A percentile compares a stretch with the other conserved stretches of the same genome.
phyloP scores from a whole-genome alignment of 2,113 vertebrate species.

The Verasper variegatus region DNA sequence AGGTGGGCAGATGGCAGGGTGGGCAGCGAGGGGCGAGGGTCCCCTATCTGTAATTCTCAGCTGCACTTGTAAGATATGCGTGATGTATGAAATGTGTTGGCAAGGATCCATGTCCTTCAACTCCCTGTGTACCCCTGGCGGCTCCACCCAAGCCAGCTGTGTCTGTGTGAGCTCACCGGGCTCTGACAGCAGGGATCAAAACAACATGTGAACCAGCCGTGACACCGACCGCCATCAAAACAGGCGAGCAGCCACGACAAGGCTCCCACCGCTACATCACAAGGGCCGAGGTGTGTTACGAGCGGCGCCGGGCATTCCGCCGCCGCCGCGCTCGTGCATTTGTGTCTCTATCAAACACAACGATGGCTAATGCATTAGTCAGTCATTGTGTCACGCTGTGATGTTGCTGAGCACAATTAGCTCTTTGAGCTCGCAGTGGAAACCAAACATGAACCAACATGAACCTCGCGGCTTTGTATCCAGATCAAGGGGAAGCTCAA shows the following conservation, averaged over 20 bases:
- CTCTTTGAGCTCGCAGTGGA: slow-evolving; percentile 56
- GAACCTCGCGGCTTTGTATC: slow-evolving; percentile 60
- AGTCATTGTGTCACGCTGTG: slow-evolving; percentile 63
- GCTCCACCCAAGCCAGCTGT: slow-evolving; percentile 80
- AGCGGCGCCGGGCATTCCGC: slow-evolving; percentile 21
- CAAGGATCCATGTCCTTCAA: slow-evolving; percentile 83
- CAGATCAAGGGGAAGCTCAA: slow-evolving; percentile 71
- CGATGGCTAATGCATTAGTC: slow-evolving; percentile 70
- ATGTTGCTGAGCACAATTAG: slow-evolving; percentile 69
- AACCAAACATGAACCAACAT: slow-evolving; percentile 73
- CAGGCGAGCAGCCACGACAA: slow-evolving; percentile 55
- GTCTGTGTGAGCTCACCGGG: slow-evolving; percentile 73
- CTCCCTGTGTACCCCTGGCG: slow-evolving; percentile 64
- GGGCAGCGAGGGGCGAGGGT: slow-evolving; percentile 56
- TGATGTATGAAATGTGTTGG: slow-evolving; percentile 81
- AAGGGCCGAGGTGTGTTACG: slow-evolving; percentile 45
- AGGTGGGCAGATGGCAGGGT: slow-evolving; percentile 79
- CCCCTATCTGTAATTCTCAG: slow-evolving; percentile 70
- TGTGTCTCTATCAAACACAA: slow-evolving; percentile 55
- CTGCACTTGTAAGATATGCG: slow-evolving; percentile 74
- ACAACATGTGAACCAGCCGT: slow-evolving; percentile 75
- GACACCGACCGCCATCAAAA: slow-evolving; percentile 71
- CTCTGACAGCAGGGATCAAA: slow-evolving; percentile 80
- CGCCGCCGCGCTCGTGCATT: slow-evolving; percentile 1
- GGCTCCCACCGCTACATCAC: slow-evolving; percentile 62